Evolutionary conservation across 2,888 invertebrate genomes (phyloP), one percentile per base, ranked within the genome.

Genomic region (Netelia inedita): DNA sequence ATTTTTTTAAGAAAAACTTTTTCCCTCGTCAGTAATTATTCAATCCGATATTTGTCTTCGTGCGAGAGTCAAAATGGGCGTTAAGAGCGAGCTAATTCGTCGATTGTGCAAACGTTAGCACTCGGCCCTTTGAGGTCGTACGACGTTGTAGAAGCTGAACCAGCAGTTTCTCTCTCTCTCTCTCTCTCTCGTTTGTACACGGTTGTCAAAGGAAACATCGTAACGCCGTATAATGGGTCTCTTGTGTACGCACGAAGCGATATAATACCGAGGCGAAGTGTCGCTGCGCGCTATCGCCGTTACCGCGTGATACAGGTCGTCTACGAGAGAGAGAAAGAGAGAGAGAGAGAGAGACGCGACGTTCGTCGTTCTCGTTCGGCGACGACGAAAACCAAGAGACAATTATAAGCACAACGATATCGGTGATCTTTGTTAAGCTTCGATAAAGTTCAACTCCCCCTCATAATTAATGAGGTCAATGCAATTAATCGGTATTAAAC

Each of bases 1-100:
- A n/a, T 5, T 28, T 2, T 28, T 28, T 2, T 28, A 6, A 5
- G 5, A 28, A 2, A 28, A 28, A 3, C 5, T 28, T 28, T 5
- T 3, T 5, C 28, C 5, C 28, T 2, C 28, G 5, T 2, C 28
- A 28, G 28, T 5, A 28, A 28, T 28, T 46, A 46, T 46, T 11
- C 46, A 46, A 46, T 2, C 14, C 3, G n/a, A 73, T 23, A n/a
- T 63, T 61, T 46, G 35, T 16, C 1, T 8, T 55, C 14, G 28
- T 28, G 16, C 43, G 5, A 10, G 16, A 16, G 21, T 19, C 19
- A 41, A 11, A 59, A 6, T 6, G 11, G 35, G 28, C 14, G 53
- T 23, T 23, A 53, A 74, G 35, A 63, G 50, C 65, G 53, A 75
- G 65, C 53, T 63, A 74, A 63, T 74, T 74, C 74, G 19, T 16